These are phyloP conservation scores for Aphrocallistes beatrix DNA, from an alignment of 37 sponge, comb jelly and placozoan species.

Conservation along the genomic window DNA sequence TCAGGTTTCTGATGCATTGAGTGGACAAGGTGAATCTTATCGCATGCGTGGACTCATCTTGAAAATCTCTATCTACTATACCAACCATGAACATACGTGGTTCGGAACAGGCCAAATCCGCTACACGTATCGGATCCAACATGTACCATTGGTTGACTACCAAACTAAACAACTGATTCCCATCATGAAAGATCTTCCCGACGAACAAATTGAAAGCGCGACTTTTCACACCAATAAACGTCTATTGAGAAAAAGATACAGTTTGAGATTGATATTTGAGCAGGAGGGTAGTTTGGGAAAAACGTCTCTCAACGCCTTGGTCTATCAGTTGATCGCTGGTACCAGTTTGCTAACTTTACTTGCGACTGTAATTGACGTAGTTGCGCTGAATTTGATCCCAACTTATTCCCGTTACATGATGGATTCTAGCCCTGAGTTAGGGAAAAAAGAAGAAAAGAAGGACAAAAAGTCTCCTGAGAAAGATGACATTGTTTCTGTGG, in stretches of 20 bases:
- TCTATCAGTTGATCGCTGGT: slow-evolving; percentile 56
- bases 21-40: slow-evolving; percentile 41
- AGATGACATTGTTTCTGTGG: too few species aligned
- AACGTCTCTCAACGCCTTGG: slow-evolving; percentile 39
- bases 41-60: slow-evolving; percentile 58
- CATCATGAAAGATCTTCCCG: slow-evolving; percentile 15
- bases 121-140: slow-evolving; percentile 43
- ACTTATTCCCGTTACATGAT: slow-evolving; percentile 8
- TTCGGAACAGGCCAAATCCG: slow-evolving; percentile 52
- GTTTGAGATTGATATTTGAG: slow-evolving; percentile 51
- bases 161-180: slow-evolving; percentile 32
- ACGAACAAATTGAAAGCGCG: background rate
- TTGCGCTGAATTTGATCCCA: slow-evolving; percentile 65
- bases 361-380: slow-evolving; percentile 54
- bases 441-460: background rate
- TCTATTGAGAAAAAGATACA: slow-evolving; percentile 54
- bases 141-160: slow-evolving; percentile 50
- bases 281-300: slow-evolving; percentile 59
- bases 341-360: slow-evolving; percentile 58
- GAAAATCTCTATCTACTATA: slow-evolving; percentile 51
- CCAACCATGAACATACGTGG: slow-evolving; percentile 51
- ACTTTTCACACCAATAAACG: slow-evolving; percentile 27
- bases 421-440: background rate
- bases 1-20: slow-evolving; percentile 41
- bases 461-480: background rate